Percentiles rank a stretch among this genome's conserved stretches.
Conservation (phyloP, 2,113 vertebrate species). For the Muntiacus muntjak region DNA sequence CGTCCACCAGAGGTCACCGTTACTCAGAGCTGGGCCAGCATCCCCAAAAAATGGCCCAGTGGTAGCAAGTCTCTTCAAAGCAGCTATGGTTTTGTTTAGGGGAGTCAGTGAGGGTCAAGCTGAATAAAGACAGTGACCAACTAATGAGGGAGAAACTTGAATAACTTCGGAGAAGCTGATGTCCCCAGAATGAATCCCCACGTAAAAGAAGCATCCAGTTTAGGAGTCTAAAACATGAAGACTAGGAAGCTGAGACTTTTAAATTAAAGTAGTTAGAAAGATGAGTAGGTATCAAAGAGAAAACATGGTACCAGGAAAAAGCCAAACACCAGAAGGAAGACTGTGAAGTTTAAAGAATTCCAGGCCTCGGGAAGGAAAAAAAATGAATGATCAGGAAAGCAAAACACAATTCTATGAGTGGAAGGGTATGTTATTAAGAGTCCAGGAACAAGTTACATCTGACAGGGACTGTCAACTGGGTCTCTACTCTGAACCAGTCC, state of each 20-base stretch:
- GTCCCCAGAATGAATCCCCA: neutral
- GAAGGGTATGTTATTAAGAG: neutral
- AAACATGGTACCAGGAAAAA: neutral
- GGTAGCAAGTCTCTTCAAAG: neutral
- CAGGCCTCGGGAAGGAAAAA: neutral
- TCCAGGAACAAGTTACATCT: neutral
- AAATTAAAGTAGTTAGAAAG: neutral
- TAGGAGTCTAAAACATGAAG: neutral
- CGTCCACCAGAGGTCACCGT: slow-evolving; percentile 29
- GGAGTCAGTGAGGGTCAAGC: neutral
- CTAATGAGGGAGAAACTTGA: neutral
- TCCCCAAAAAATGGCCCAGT: neutral
- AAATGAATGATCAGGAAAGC: neutral
- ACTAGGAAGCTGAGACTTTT: neutral
- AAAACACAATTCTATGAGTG: neutral
- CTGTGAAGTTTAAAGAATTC: neutral
- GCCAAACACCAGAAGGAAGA: neutral
- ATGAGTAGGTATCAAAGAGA: neutral
- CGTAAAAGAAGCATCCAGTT: neutral
- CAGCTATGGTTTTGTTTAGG: neutral
- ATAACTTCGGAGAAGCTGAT: neutral
- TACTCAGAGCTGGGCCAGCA: neutral
- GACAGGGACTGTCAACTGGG: neutral
- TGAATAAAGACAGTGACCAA: neutral
- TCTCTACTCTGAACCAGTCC: neutral